Percentiles rank a stretch among this genome's conserved stretches.
phyloP scores from a whole-genome alignment of 2,888 invertebrate species.

The Athetis lepigone region DNA sequence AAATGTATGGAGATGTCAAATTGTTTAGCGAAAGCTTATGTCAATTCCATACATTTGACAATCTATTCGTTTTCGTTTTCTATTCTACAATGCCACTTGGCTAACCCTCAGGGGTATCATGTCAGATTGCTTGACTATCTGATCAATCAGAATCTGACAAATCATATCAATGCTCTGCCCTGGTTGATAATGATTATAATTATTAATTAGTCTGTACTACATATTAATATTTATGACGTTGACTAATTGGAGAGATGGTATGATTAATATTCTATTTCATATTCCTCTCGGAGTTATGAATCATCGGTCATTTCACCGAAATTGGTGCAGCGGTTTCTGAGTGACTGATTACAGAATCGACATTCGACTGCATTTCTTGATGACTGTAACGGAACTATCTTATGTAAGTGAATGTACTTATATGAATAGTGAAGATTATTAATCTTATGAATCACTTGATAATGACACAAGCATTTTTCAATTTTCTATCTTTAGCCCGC shows the following conservation, averaged over 20 bases:
- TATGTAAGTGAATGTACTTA: slow-evolving; percentile 3
- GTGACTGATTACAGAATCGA: slow-evolving; percentile 9
- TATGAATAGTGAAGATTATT: neutral
- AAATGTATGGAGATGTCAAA: too few relatives aligned
- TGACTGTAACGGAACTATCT: neutral
- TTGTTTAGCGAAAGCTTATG: too few relatives aligned
- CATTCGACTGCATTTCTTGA: slow-evolving; percentile 6
- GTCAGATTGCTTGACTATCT: too few relatives aligned
- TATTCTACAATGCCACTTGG: too few relatives aligned
- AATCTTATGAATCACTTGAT: neutral
- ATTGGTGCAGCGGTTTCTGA: slow-evolving; percentile 16
- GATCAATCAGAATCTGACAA: too few relatives aligned
- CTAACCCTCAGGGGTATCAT: too few relatives aligned
- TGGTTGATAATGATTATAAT: too few relatives aligned
- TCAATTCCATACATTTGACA: too few relatives aligned
- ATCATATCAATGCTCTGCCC: too few relatives aligned
- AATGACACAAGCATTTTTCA: neutral
- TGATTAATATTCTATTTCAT: slow-evolving; percentile 36
- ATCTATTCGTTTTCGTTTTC: too few relatives aligned
- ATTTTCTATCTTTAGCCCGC: too few relatives aligned
- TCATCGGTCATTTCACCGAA: slow-evolving; percentile 42
- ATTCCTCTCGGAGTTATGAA: slow-evolving; percentile 28
- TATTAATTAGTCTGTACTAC: neutral
- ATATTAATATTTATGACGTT: slow-evolving; percentile 10
- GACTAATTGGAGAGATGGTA: slow-evolving; percentile 9